These are phyloP conservation scores for Oreortyx pictus DNA, from an alignment of 2,797 vertebrate species.

Conservation along the genomic window DNA sequence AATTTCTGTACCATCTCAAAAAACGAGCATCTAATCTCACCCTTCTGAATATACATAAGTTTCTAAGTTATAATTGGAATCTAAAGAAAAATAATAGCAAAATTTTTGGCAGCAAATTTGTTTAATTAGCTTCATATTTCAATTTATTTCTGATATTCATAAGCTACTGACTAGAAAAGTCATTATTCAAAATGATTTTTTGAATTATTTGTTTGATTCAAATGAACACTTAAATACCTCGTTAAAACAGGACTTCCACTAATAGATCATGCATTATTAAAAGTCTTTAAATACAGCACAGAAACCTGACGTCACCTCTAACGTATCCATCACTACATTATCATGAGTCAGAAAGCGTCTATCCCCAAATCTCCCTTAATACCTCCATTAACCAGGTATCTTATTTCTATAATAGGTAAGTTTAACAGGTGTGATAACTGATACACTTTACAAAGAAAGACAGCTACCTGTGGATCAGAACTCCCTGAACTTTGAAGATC, in stretches of 20 bases:
- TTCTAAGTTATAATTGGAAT: neutral
- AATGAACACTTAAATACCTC: neutral
- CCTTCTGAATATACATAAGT: neutral
- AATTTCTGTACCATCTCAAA: rapidly evolving
- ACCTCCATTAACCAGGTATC: neutral
- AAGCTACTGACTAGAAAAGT: neutral
- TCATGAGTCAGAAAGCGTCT: neutral
- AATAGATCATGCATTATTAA: neutral
- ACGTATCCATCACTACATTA: neutral
- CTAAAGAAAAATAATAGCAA: neutral
- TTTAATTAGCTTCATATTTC: neutral
- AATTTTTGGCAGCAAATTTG: neutral
- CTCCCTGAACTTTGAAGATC: neutral
- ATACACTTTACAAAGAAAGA: neutral
- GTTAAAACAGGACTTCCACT: neutral
- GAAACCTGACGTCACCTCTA: neutral
- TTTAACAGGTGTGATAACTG: neutral
- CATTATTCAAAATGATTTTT: neutral
- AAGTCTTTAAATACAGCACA: neutral
- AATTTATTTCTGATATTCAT: neutral
- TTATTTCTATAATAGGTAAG: neutral
- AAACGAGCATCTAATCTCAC: neutral
- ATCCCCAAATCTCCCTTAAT: neutral
- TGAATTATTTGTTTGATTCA: neutral
- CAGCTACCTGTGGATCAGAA: neutral